Percentiles rank a stretch among this genome's conserved stretches.
Conservation (phyloP, 1,140 invertebrate genomes). For the Harlomillsia oculata region DNA sequence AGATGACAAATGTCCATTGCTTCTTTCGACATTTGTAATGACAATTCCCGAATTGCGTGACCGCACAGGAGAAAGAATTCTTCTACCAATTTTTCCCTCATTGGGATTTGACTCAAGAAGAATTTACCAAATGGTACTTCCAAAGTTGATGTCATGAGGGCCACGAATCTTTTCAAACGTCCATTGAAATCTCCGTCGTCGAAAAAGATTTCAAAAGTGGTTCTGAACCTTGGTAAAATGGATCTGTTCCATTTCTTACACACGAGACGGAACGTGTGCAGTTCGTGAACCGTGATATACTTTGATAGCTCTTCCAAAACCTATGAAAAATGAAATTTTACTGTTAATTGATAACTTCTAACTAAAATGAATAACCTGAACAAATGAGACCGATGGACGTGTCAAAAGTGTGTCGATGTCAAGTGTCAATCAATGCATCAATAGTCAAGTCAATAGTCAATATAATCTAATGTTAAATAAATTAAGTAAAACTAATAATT, state of each 20-base stretch:
- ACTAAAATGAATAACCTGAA: neutral
- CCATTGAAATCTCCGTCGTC: conserved; percentile 1
- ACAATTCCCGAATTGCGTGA: conserved; percentile 1
- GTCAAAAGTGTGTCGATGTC: no score
- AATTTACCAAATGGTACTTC: conserved; percentile 17
- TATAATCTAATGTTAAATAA: neutral
- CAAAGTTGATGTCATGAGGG: neutral
- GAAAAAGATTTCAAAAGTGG: conserved; percentile 1
- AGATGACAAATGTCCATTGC: conserved; percentile 14
- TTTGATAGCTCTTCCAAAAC: conserved; percentile 7
- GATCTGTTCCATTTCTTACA: conserved; percentile 15
- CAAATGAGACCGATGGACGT: no score
- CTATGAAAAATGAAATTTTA: conserved; percentile 1
- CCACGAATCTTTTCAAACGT: conserved; percentile 8
- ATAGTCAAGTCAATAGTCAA: neutral
- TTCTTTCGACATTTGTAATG: conserved; percentile 6
- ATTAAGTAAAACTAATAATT: neutral
- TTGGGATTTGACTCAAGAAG: neutral
- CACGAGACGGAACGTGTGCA: conserved; percentile 13
- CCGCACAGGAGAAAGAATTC: conserved; percentile 13
- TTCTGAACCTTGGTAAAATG: conserved; percentile 6
- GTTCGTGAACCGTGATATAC: conserved; percentile 5
- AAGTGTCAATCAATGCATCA: no score
- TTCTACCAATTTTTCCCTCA: conserved; percentile 9
- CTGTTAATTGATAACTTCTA: neutral